Evolutionary conservation across 2,113 vertebrate genomes (phyloP).

Genomic region (Patagioenas fasciata): DNA sequence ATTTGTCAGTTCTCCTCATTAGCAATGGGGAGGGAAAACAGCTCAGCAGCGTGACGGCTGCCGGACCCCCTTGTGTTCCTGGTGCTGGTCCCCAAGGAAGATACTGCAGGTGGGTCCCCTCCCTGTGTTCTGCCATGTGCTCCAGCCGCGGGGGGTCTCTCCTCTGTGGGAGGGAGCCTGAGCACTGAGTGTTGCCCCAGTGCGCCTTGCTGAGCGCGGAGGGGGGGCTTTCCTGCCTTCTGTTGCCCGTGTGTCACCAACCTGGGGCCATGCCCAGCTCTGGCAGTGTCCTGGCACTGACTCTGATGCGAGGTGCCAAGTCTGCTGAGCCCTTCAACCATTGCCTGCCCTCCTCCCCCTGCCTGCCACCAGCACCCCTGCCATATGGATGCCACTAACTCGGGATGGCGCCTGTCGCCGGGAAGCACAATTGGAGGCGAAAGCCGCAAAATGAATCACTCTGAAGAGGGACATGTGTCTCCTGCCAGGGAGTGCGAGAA

Average conservation of each 20-base stretch:
- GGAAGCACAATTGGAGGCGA: background rate
- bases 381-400: conserved; percentile 64
- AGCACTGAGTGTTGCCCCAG: accelerated
- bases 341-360: background rate
- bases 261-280: conserved; percentile 62
- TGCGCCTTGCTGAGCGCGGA: background rate
- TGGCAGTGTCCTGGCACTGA: conserved; percentile 50
- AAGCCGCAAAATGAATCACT: conserved; percentile 36
- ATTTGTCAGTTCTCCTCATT: background rate
- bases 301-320: conserved; percentile 36
- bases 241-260: background rate
- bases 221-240: conserved; percentile 63
- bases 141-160: background rate
- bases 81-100: accelerated
- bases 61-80: background rate
- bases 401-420: conserved; percentile 30
- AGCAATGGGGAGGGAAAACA: background rate
- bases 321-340: conserved; percentile 30
- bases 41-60: conserved; percentile 46
- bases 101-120: background rate
- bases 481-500: conserved; percentile 54
- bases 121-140: accelerated
- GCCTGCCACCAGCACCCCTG: background rate
- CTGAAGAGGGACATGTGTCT: conserved; percentile 71
- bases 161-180: background rate